Evolutionary conservation across 2,888 invertebrate species (phyloP).

Genomic region (Folsomia candida): DNA sequence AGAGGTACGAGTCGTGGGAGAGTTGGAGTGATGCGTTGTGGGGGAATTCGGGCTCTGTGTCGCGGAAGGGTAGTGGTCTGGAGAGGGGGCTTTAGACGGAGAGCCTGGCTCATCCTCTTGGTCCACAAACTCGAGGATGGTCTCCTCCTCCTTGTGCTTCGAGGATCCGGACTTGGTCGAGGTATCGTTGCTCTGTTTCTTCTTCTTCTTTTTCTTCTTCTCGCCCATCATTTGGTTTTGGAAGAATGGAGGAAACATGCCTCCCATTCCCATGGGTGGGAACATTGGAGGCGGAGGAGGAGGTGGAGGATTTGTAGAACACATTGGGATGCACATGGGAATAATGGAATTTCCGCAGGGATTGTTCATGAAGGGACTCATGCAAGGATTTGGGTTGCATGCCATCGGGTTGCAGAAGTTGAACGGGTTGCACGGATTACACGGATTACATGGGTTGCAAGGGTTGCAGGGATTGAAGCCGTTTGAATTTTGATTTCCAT

Average conservation of each 20-base stretch:
- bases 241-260: conserved; percentile 5
- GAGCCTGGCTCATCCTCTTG: too few relatives aligned
- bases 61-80: too few relatives aligned
- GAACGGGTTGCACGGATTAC: too few relatives aligned
- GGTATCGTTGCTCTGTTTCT: background rate
- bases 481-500: conserved; percentile 4
- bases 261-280: too few relatives aligned
- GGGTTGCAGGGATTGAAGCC: conserved; percentile 17
- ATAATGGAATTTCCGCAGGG: conserved; percentile 23
- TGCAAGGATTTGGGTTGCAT: conserved; percentile 11
- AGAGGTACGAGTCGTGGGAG: too few relatives aligned
- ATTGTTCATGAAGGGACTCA: conserved; percentile 25
- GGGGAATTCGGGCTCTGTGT: too few relatives aligned
- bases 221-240: too few relatives aligned
- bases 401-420: background rate
- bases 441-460: conserved; percentile 16
- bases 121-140: background rate
- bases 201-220: conserved; percentile 11
- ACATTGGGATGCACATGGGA: conserved; percentile 30
- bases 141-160: background rate
- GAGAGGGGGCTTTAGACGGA: too few relatives aligned
- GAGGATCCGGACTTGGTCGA: background rate
- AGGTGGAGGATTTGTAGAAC: background rate
- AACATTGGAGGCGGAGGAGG: conserved; percentile 21
- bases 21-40: too few relatives aligned